Evolutionary conservation across 2,888 invertebrate species (phyloP), one percentile per base, ranked within the genome.

Genomic region (Geophilus truncorum): DNA sequence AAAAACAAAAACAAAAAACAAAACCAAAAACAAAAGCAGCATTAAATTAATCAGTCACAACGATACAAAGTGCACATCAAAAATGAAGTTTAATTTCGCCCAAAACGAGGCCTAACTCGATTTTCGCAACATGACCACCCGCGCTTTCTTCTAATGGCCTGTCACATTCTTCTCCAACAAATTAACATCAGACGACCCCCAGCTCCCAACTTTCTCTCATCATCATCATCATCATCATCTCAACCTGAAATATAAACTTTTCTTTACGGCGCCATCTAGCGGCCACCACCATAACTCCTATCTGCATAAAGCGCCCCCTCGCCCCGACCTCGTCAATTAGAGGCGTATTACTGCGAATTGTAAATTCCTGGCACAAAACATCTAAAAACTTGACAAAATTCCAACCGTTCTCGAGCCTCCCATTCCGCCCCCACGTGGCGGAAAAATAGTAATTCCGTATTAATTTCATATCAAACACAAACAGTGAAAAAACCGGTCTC

Each of bases 81-180:
- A 70, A 70, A 28, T 70, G 70, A 70, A 70, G 70, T 70, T 70
- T 70, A 70, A 70, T 70, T 70, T 70, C 25, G n/a, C 70, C 10
- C 28, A 70, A 70, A 70, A 70, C 70, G 25, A 70, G 25, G 70
- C 70, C 70, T 70, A 70, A 70, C 70, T 70, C 70, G 28, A 70
- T 70, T 70, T 70, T 12, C 70, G 12, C 70, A 70, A 70, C 70
- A 70, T 70, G 70, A 28, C 70, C 70, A 70, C 70, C 70, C 70
- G 28, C 1, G 70, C 70, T 70, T 28, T 51, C 51, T 1, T 28
- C 28, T 70, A 70, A 70, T 70, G 70, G 25, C 70, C 70, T 70
- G 70, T 70, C 70, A 70, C 70, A 70, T 70, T 70, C 70, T 70
- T 70, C 70, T 25, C 57, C 70, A 70, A 70, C 70, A 70, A 70